Evolutionary conservation across 2,113 vertebrate genomes (phyloP).

Genomic region (Turdus rufiventris): DNA sequence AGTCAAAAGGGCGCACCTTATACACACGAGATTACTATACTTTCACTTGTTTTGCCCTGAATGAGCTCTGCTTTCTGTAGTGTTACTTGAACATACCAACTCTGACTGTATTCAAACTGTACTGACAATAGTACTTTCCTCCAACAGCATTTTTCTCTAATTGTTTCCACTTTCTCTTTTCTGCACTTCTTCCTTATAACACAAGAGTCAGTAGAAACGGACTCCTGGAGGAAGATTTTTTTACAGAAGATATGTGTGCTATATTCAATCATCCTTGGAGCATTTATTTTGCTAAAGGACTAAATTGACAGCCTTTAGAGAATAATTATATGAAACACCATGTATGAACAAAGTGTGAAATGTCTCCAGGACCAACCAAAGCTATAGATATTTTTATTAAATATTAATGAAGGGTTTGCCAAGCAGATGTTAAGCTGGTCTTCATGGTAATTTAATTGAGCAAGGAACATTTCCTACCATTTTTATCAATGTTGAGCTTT

Average conservation of each 20-base stretch:
- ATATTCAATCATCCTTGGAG: slow-evolving; percentile 53
- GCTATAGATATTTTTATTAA: slow-evolving; percentile 74
- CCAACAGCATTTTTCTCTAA: neutral
- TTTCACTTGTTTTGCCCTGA: neutral
- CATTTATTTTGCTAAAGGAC: slow-evolving; percentile 51
- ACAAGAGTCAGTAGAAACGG: neutral
- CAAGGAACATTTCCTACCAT: slow-evolving; percentile 75
- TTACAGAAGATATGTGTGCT: neutral
- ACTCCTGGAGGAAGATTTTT: neutral
- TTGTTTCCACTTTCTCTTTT: neutral
- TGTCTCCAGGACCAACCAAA: slow-evolving; percentile 61
- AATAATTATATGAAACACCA: slow-evolving; percentile 69
- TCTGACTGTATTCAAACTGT: neutral
- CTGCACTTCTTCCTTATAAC: neutral
- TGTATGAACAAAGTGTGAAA: slow-evolving; percentile 70
- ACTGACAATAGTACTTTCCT: neutral
- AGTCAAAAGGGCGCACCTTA: too few species aligned
- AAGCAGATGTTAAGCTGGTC: slow-evolving; percentile 73
- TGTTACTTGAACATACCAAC: neutral
- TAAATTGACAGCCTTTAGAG: slow-evolving; percentile 40
- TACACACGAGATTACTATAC: fast-evolving
- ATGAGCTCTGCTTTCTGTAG: neutral
- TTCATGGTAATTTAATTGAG: slow-evolving; percentile 72
- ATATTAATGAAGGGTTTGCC: slow-evolving; percentile 73
- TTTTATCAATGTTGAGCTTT: slow-evolving; percentile 76